Base-by-base conservation (phyloP, 2,113 vertebrate species). In the Oryctolagus cuniculus region DNA sequence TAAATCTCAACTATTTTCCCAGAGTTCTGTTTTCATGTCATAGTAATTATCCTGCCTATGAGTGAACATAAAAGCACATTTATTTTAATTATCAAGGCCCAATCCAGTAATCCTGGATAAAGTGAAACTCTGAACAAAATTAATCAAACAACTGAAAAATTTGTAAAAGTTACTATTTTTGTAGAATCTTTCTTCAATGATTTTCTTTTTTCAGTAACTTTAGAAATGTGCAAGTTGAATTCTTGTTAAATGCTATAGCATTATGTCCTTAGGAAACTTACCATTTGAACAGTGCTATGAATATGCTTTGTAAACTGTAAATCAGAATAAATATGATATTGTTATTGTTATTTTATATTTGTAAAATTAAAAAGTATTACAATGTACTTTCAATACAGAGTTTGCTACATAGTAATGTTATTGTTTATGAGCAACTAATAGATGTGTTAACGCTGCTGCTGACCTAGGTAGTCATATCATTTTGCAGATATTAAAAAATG, bases 71-170 rank as follows among this genome's bases (percentile, higher is more conserved):
- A 82, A 63, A 11, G 19, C 51, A 27, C n/a, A 69, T 91, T 87
- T n/a, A 5, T 74, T 70, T 91, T 64, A 90, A 77, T 36, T 73
- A 11, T 74, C 24, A 95, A 63, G 24, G 27, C 16, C 58, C 12
- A 91, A 64, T 11, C 24, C 24, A 84, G 17, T 85, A 91, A 81
- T 85, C 31, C 51, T 79, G 38, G 96, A 90, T 87, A 66, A 93
- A 80, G 70, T 7, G 63, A 78, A 31, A 80, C 91, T 95, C 38
- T 88, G 19, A 96, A 96, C 51, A 92, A 89, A 93, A 72, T 16
- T 0, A 36, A 92, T n/a, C 5, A 66, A 87, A 73, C 1, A 66
- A 64, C 29, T 63, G 19, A 87, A 64, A 72, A 19, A n/a, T 82
- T 80, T 74, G 7, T 38, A 75, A 34, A 75, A 6, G 8, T 74